A percentile compares a stretch with the other conserved stretches of the same genome.
Evolutionary conservation across 92 coral and sea anemone species (phyloP).

Genomic region (Umimayanthus chanpuru): DNA sequence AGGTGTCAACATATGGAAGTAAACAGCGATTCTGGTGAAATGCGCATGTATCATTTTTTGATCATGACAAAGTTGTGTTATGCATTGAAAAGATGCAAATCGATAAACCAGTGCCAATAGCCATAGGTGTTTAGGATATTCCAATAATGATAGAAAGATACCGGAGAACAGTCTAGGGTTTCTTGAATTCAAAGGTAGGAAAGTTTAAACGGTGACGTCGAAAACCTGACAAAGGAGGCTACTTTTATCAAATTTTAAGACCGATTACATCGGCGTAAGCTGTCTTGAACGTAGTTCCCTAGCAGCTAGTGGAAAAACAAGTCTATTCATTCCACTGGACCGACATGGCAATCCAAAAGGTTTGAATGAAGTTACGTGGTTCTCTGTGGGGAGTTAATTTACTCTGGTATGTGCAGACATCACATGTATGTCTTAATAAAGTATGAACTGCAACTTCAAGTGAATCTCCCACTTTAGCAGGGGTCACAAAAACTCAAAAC

Average conservation of each 20-base stretch:
- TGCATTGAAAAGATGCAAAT: too few relatives aligned
- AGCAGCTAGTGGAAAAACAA: neutral
- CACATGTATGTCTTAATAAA: neutral
- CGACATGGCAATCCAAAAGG: neutral
- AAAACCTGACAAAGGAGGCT: neutral
- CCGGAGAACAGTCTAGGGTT: too few relatives aligned
- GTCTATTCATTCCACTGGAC: neutral
- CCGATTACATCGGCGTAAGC: neutral
- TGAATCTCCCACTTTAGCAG: too few relatives aligned
- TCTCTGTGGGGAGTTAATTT: neutral
- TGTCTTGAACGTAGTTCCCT: conserved; percentile 8
- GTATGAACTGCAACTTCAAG: too few relatives aligned
- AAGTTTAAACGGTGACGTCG: neutral
- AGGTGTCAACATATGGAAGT: too few relatives aligned
- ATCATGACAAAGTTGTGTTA: too few relatives aligned
- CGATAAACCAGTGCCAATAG: too few relatives aligned
- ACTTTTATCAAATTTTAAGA: neutral
- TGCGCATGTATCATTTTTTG: too few relatives aligned
- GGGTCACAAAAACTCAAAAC: too few relatives aligned
- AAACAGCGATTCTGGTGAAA: neutral
- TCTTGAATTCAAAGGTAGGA: neutral
- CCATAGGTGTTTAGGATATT: too few relatives aligned
- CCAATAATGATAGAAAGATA: too few relatives aligned
- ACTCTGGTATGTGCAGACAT: neutral
- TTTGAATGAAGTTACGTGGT: neutral